Base-by-base conservation (phyloP, 2,888 invertebrate species). In the Dynastes tityus region DNA sequence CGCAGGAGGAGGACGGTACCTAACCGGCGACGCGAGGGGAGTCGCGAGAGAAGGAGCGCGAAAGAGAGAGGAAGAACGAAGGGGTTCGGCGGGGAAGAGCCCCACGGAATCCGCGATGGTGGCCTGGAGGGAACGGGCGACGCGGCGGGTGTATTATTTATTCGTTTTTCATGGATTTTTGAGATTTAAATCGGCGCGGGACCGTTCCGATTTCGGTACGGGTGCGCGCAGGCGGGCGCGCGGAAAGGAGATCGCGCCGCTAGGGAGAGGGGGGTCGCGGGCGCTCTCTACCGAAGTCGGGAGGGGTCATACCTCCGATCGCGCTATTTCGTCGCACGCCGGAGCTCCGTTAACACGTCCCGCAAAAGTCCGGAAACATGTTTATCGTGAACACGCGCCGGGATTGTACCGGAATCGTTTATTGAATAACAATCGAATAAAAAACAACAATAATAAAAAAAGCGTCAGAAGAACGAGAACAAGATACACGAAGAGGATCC, bases 101-200 rank as follows among this genome's bases (percentile, higher is more conserved):
- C 73, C 73, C 73, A 71, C 55, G 71, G 71, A 71, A 37, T 40
- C 73, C 73, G 29, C 29, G 61, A 58, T 58, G 55, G 45, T 45
- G 55, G 53, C 32, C 71, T 8, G 73, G 61, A 51, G 68, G 73
- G 40, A 58, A 45, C 61, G 61, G 71, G 61, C 61, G 73, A 71
- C 73, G 73, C 73, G 61, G 61, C 73, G 73, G 73, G 73, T 74
- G 85, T 87, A 88, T 88, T 89, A 89, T 89, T 89, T 88, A 89
- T 89, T 89, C 88, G 87, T 88, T 89, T 88, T 89, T 88, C 89
- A 89, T 89, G 88, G 89, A 89, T 89, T 89, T 89, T 89, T 88
- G 89, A 88, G 88, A 89, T 89, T 88, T 87, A 87, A 86, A 88
- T 88, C 89, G 89, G 88, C 89, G 89, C 89, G 89, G 89, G 89